A percentile compares a stretch with the other conserved stretches of the same genome.
phyloP scores from a whole-genome alignment of 2,888 invertebrate genomes.

The Meliscaeva auricollis region DNA sequence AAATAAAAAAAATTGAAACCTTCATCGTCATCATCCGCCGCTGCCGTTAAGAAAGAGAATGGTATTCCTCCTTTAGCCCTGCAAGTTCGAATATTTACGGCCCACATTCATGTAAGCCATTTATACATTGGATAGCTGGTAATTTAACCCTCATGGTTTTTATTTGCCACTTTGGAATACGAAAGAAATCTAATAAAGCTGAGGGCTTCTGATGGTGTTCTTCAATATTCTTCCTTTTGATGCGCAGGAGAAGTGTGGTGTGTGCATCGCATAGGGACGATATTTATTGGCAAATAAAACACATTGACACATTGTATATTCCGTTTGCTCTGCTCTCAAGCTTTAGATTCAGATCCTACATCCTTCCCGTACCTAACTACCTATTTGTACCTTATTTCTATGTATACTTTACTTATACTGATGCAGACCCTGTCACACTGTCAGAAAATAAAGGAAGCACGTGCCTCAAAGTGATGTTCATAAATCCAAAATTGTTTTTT shows the following conservation, averaged over 20 bases:
- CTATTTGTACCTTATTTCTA: constrained; percentile 37
- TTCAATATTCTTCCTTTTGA: neutral
- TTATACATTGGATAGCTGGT: constrained; percentile 73
- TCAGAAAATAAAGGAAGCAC: constrained; percentile 65
- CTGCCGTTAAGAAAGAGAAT: neutral
- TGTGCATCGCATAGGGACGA: constrained; percentile 63
- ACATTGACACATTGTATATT: constrained; percentile 75
- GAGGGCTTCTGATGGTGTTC: constrained; percentile 11
- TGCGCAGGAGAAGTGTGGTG: neutral
- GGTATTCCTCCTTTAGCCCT: constrained; percentile 5
- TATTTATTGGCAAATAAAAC: constrained; percentile 76
- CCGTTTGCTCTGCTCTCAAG: constrained; percentile 33
- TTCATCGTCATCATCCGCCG: neutral
- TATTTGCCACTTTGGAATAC: constrained; percentile 65
- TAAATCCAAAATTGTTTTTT: constrained; percentile 72
- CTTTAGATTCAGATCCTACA: neutral
- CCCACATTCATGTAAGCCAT: constrained; percentile 66
- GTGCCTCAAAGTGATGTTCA: constrained; percentile 76
- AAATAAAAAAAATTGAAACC: too few relatives aligned
- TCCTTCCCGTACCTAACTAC: constrained; percentile 18
- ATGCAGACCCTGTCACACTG: constrained; percentile 59
- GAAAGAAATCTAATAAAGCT: constrained; percentile 69
- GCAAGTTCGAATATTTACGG: constrained; percentile 50
- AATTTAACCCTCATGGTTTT: constrained; percentile 76
- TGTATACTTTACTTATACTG: constrained; percentile 1